Evolutionary conservation across 2,888 invertebrate species (phyloP), one percentile per base, ranked within the genome.

Genomic region (Sacculina carcini): DNA sequence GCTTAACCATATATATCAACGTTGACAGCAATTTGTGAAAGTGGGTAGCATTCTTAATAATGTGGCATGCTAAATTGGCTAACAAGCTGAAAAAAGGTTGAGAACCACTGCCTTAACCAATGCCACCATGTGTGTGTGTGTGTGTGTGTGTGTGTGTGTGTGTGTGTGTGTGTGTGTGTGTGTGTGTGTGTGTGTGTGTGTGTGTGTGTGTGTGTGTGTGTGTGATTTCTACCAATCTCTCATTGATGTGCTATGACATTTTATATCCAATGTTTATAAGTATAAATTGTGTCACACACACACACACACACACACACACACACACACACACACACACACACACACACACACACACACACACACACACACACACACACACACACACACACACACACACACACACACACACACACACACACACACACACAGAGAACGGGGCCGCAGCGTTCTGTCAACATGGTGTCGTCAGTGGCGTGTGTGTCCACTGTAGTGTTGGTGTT

Each of bases 381-480:
- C n/a, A n/a, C n/a, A n/a, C n/a, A n/a, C n/a, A n/a, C n/a, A n/a
- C n/a, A n/a, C n/a, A n/a, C n/a, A n/a, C n/a, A n/a, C n/a, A n/a
- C n/a, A n/a, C n/a, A n/a, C n/a, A n/a, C n/a, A n/a, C n/a, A n/a
- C n/a, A n/a, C n/a, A n/a, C n/a, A n/a, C n/a, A n/a, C n/a, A n/a
- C n/a, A n/a, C n/a, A 64, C 66, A 7, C 65, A 84, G 84, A 81
- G 86, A 63, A 77, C 89, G 53, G 94, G 94, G 0, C 92, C 94
- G 0, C 90, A 92, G 66, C 73, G 92, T 52, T 90, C 90, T 0
- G 90, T 94, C 19, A 90, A 94, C 63, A 82, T 87, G 16, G 92
- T 94, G 58, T 90, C 94, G 9, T 92, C 92, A 0, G 78, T 89
- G 3, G 81, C 87, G 26, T 92, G 92, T 65, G 77, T 92, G 61